These are phyloP conservation scores for Ischnura elegans DNA, from an alignment of 2,888 invertebrate genomes.

Conservation along the genomic window DNA sequence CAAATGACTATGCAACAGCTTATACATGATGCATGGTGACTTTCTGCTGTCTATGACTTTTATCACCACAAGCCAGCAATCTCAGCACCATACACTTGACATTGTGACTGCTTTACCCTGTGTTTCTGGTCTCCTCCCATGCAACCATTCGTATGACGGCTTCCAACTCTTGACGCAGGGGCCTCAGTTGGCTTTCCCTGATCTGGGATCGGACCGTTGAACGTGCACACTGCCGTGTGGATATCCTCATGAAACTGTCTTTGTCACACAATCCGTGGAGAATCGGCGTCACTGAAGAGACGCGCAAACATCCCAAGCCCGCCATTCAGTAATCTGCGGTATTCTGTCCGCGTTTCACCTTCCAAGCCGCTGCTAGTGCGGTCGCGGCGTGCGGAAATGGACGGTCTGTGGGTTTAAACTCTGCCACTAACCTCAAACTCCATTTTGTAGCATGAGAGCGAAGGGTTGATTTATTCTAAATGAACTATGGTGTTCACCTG, in stretches of 20 bases:
- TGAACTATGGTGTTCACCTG: too few relatives aligned
- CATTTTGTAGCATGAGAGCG: too few relatives aligned
- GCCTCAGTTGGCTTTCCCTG: background rate
- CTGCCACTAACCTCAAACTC: background rate
- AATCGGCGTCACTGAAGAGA: background rate
- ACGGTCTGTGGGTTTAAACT: background rate
- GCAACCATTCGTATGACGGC: background rate
- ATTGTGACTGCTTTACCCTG: background rate
- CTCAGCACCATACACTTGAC: background rate
- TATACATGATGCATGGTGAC: background rate
- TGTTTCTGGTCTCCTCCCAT: background rate
- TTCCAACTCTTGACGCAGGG: background rate
- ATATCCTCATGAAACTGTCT: background rate
- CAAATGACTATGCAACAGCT: too few relatives aligned
- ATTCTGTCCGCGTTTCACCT: background rate
- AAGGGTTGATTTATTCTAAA: background rate
- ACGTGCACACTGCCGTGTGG: background rate
- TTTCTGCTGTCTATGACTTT: background rate
- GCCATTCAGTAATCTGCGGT: background rate
- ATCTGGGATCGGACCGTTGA: background rate
- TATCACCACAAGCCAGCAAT: background rate
- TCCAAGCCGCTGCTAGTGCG: background rate
- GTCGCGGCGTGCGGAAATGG: background rate
- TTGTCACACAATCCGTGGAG: background rate
- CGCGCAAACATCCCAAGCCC: background rate